Conservation (phyloP, 2,888 invertebrate species). For the Limnephilus lunatus region DNA sequence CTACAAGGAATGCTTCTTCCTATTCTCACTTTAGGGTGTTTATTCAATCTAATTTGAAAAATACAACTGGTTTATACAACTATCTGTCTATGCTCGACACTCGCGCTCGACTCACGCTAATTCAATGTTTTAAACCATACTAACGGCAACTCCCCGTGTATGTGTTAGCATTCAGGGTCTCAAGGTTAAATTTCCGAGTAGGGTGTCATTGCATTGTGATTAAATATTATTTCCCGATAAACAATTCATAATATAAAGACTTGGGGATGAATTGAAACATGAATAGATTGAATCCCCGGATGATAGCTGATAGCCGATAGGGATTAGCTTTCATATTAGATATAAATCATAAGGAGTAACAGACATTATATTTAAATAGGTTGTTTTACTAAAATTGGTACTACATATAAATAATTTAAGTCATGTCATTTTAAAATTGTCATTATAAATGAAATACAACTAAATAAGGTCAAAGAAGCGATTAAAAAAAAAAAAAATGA, state of each 20-base stretch:
- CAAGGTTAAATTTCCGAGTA: slow-evolving; percentile 26
- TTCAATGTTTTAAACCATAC: neutral
- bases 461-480: slow-evolving; percentile 42
- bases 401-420: neutral
- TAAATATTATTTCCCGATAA: neutral
- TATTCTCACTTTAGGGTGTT: slow-evolving; percentile 4
- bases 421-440: slow-evolving; percentile 47
- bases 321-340: neutral
- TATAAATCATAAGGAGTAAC: neutral
- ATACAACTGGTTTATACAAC: neutral
- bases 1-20: slow-evolving; percentile 9
- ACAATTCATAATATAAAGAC: neutral
- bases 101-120: neutral
- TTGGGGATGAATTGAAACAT: neutral
- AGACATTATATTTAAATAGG: neutral
- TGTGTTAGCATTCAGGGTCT: slow-evolving; percentile 24
- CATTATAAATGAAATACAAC: slow-evolving; percentile 47
- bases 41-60: neutral
- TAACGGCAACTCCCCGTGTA: neutral
- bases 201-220: slow-evolving; percentile 17
- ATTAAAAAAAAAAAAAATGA: slow-evolving; percentile 17
- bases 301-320: neutral
- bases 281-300: neutral
- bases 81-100: too few relatives aligned
- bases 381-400: neutral